Evolutionary conservation across 2,888 invertebrate species (phyloP).

Genomic region (Pseudococcus viburni): DNA sequence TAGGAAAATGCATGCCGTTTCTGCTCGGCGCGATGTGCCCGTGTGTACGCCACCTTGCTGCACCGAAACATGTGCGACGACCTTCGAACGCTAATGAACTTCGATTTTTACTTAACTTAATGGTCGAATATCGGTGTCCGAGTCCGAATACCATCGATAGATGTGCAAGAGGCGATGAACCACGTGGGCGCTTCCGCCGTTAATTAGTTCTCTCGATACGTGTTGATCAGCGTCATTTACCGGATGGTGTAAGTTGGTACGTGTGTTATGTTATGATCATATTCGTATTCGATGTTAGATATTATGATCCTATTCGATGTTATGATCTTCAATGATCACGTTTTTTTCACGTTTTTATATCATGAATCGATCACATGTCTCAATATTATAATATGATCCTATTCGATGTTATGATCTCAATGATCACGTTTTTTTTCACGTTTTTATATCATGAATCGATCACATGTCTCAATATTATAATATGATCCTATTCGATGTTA

Average conservation of each 20-base stretch:
- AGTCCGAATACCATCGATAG: not conserved
- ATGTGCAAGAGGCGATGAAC: not conserved
- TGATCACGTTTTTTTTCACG: too few species aligned
- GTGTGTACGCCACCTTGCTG: slow-evolving; percentile 48
- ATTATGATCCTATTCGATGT: too few species aligned
- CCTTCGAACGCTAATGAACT: slow-evolving; percentile 61
- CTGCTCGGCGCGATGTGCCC: not conserved
- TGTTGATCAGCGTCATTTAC: not conserved
- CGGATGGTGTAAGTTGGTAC: not conserved
- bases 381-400: too few species aligned
- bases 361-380: too few species aligned
- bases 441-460: too few species aligned
- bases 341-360: too few species aligned
- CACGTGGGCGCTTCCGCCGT: slow-evolving; percentile 35
- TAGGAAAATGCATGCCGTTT: slow-evolving; percentile 59
- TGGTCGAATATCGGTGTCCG: slow-evolving; percentile 1
- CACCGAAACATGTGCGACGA: slow-evolving; percentile 58
- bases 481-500: too few species aligned
- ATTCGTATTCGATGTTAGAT: too few species aligned
- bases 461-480: too few species aligned
- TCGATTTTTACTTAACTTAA: slow-evolving; percentile 49
- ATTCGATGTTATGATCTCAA: too few species aligned
- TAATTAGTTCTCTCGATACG: slow-evolving; percentile 20
- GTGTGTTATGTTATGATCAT: not conserved
- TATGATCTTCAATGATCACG: too few species aligned